Percentiles rank a stretch among this genome's conserved stretches.
Evolutionary conservation across 2,888 invertebrate species (phyloP).

Genomic region (Nemapogon koenigi): DNA sequence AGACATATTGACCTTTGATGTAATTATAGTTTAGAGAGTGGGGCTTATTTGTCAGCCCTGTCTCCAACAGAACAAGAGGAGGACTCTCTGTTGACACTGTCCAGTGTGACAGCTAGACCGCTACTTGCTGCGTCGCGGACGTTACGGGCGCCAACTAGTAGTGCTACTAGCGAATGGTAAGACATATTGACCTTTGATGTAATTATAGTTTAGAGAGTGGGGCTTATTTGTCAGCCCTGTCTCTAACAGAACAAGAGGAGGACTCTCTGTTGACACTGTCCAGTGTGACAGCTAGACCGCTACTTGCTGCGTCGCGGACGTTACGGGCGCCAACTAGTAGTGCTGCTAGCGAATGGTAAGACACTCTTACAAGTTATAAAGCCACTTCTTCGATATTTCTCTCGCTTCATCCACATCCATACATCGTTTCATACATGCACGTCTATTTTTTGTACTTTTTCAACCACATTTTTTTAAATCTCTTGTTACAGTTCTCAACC

Average conservation of each 20-base stretch:
- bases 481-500: conserved; percentile 33
- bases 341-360: no score
- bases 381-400: no score
- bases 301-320: conserved; percentile 73
- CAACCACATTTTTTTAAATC: not conserved
- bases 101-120: conserved; percentile 75
- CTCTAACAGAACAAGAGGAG: conserved; percentile 70
- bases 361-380: no score
- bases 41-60: conserved; percentile 55
- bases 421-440: no score
- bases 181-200: no score
- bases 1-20: no score
- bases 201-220: no score
- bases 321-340: conserved; percentile 42
- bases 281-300: conserved; percentile 73
- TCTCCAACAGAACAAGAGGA: conserved; percentile 71
- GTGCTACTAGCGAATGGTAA: conserved; percentile 1
- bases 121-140: conserved; percentile 73
- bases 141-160: conserved; percentile 43
- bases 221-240: conserved; percentile 54
- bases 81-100: conserved; percentile 74
- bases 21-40: no score
- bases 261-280: conserved; percentile 76
- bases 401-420: no score
- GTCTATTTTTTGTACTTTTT: not conserved